Base-by-base conservation (phyloP, 2,888 invertebrate genomes). In the Amphipoea oculea region DNA sequence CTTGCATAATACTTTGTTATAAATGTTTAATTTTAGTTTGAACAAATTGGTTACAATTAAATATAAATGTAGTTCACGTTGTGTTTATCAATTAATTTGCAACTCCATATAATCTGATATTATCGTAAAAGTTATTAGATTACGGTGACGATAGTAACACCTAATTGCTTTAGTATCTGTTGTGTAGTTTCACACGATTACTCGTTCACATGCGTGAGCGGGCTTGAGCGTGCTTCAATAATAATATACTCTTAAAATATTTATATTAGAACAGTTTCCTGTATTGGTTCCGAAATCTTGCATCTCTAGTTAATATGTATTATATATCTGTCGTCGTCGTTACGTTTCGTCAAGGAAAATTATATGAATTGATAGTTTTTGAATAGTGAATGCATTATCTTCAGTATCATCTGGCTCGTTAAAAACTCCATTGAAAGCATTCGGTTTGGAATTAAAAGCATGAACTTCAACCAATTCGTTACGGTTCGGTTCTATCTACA, bases 31-130 rank as follows among this genome's bases (percentile, higher is more conserved):
- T 74, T 78, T 71, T 48, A 23, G 20, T 74, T 57, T 40, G 42
- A 71, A 54, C 76, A 76, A 54, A 75, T 73, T 81, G 20, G 67
- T 76, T 73, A 76, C 51, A 82, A 42, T 63, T 51, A 71, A 80
- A 67, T 63, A 78, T 81, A 77, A 77, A 81, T 76, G 40, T 73
- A 69, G 57, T 84, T 73, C 73, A 73, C 66, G 68, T 85, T 67
- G 68, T 77, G 84, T 84, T 87, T 84, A 86, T 87, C 83, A 82
- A 86, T 78, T 77, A 76, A 74, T 77, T 88, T 82, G 76, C 78
- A 81, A 81, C 66, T 82, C 54, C 54, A 79, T 81, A 78, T 89
- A 77, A 81, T 82, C 81, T 73, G 29, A 42, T 81, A 57, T 71
- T 83, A 86, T 86, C 86, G 45, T 76, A 45, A 42, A 57, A 79